Evolutionary conservation across 2,797 vertebrate species (phyloP).

Genomic region (Odontamblyopus lacepedii): DNA sequence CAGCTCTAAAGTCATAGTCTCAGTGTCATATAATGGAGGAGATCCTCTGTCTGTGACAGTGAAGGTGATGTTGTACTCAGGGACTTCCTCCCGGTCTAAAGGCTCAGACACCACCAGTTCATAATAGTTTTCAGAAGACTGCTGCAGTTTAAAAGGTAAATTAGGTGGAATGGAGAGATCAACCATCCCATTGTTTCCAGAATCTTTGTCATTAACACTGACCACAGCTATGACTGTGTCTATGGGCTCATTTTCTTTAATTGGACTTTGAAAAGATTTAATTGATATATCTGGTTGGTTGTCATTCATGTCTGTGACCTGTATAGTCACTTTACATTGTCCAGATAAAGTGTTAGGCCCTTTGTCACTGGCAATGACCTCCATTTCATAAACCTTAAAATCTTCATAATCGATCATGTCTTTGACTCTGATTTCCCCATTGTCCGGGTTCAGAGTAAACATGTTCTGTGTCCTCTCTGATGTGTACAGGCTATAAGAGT

Average conservation of each 20-base stretch:
- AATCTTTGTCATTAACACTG: slow-evolving; percentile 73
- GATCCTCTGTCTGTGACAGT: slow-evolving; percentile 63
- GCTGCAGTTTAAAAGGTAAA: slow-evolving; percentile 71
- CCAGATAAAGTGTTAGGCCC: slow-evolving; percentile 66
- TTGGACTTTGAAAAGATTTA: slow-evolving; percentile 65
- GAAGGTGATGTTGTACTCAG: slow-evolving; percentile 66
- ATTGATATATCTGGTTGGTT: slow-evolving; percentile 77
- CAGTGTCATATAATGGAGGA: slow-evolving; percentile 65
- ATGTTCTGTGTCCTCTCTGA: slow-evolving; percentile 71
- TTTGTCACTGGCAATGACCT: slow-evolving; percentile 78
- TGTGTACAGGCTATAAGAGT: slow-evolving; percentile 72
- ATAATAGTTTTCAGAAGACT: slow-evolving; percentile 67
- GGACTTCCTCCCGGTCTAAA: slow-evolving; percentile 64
- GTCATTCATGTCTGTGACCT: slow-evolving; percentile 77
- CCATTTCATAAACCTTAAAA: slow-evolving; percentile 78
- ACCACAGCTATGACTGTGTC: slow-evolving; percentile 77
- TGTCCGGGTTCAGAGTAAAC: slow-evolving; percentile 69
- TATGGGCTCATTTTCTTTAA: slow-evolving; percentile 64
- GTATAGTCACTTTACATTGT: slow-evolving; percentile 66
- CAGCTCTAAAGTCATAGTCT: slow-evolving; percentile 67
- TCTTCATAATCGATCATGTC: slow-evolving; percentile 83
- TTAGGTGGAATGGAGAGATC: slow-evolving; percentile 62
- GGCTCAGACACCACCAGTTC: slow-evolving; percentile 58
- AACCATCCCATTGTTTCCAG: slow-evolving; percentile 71
- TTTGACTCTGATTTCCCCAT: slow-evolving; percentile 79